These are phyloP conservation scores for Pseudoips prasinana DNA, from an alignment of 2,888 invertebrate genomes.

Conservation along the genomic window DNA sequence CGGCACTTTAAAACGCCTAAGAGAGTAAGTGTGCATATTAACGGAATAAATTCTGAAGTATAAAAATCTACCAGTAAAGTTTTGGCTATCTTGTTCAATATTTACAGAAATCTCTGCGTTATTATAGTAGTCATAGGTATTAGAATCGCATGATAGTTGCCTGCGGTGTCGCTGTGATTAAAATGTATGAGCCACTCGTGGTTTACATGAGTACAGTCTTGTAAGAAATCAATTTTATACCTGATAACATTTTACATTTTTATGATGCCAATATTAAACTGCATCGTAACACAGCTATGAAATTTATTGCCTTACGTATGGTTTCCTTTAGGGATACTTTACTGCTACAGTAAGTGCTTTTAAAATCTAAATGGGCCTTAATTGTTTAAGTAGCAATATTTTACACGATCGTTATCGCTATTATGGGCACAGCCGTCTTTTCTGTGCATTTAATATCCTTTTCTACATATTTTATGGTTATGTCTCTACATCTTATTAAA, in stretches of 20 bases:
- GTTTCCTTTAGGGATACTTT: too few relatives aligned
- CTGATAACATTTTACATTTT: constrained; percentile 12
- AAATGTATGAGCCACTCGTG: constrained; percentile 38
- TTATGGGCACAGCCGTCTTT: too few relatives aligned
- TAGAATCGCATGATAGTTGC: constrained; percentile 12
- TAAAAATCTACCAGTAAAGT: constrained; percentile 50
- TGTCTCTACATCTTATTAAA: too few relatives aligned
- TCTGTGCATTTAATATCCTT: too few relatives aligned
- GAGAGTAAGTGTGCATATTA: constrained; percentile 56
- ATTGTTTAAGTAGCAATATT: too few relatives aligned
- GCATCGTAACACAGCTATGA: not conserved
- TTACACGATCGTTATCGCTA: too few relatives aligned
- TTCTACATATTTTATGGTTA: too few relatives aligned
- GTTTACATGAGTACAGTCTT: constrained; percentile 26
- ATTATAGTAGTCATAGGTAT: constrained; percentile 4
- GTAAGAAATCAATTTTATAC: constrained; percentile 36
- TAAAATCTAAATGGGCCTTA: too few relatives aligned
- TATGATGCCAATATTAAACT: constrained; percentile 5
- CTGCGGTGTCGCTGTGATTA: constrained; percentile 21
- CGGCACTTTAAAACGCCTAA: constrained; percentile 43
- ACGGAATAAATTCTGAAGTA: constrained; percentile 49
- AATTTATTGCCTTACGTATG: not conserved
- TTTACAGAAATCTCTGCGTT: constrained; percentile 22
- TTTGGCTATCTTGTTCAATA: constrained; percentile 27
- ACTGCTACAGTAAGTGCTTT: too few relatives aligned